Evolutionary conservation across 2,888 invertebrate genomes (phyloP).

Genomic region (Megaustenia siamemsis): DNA sequence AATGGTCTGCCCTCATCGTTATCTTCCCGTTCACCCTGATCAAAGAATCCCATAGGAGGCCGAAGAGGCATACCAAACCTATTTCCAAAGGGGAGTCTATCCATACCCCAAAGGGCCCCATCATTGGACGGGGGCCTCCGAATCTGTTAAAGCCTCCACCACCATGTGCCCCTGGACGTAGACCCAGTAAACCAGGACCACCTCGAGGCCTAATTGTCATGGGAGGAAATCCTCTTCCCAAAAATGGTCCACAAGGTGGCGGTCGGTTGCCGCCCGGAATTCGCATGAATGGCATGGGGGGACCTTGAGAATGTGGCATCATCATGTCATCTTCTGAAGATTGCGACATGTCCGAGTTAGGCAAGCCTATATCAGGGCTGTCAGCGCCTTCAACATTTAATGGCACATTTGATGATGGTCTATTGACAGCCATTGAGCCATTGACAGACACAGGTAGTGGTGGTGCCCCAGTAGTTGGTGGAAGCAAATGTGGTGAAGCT

Average conservation of each 20-base stretch:
- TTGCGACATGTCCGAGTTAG: slow-evolving; percentile 9
- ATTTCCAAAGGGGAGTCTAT: slow-evolving; percentile 51
- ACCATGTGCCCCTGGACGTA: slow-evolving; percentile 56
- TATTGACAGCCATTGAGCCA: slow-evolving; percentile 37
- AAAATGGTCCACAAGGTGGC: slow-evolving; percentile 38
- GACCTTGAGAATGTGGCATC: background rate
- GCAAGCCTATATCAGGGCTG: no score
- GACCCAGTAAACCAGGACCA: slow-evolving; percentile 57
- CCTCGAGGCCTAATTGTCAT: slow-evolving; percentile 54
- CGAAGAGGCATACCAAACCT: slow-evolving; percentile 48
- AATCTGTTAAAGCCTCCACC: slow-evolving; percentile 55
- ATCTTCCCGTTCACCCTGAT: slow-evolving; percentile 60
- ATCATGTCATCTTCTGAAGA: slow-evolving; percentile 9
- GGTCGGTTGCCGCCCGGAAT: slow-evolving; percentile 38
- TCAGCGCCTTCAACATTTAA: background rate
- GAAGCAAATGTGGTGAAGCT: slow-evolving; percentile 31
- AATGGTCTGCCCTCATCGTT: slow-evolving; percentile 52
- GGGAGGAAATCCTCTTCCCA: slow-evolving; percentile 50
- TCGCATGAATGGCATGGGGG: slow-evolving; percentile 40
- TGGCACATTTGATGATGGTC: slow-evolving; percentile 26
- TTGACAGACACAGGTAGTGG: slow-evolving; percentile 43
- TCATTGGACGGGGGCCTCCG: slow-evolving; percentile 57
- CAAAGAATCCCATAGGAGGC: slow-evolving; percentile 54
- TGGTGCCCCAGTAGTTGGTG: slow-evolving; percentile 37
- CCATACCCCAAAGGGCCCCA: slow-evolving; percentile 54